Percentiles rank a stretch among this genome's conserved stretches.
phyloP scores from a whole-genome alignment of 53 echinoderm and acorn worm species.

The Henricia sp. region DNA sequence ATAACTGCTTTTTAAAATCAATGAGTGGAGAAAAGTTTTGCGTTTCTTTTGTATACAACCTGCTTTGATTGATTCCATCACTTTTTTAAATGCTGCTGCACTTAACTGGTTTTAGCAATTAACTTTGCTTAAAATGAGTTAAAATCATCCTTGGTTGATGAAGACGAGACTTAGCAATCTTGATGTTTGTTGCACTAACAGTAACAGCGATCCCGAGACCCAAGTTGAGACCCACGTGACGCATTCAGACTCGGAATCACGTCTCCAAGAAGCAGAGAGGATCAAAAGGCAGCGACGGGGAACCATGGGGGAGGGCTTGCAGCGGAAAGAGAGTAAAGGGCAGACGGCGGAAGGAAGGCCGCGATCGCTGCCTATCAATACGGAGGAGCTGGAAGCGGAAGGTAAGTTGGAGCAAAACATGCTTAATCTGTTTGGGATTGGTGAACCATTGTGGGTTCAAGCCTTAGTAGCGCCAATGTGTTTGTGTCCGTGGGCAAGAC shows the following conservation, averaged over 20 bases:
- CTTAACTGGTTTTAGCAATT: too few relatives aligned
- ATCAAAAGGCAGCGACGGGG: constrained; percentile 72
- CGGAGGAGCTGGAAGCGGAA: constrained; percentile 65
- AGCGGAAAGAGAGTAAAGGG: constrained; percentile 64
- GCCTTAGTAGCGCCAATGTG: background rate
- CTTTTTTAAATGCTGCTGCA: too few relatives aligned
- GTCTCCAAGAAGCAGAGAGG: constrained; percentile 62
- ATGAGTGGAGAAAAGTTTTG: too few relatives aligned
- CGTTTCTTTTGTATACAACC: too few relatives aligned
- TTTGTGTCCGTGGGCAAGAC: background rate
- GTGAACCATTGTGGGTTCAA: background rate
- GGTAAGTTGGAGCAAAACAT: background rate
- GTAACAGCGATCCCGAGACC: constrained; percentile 73
- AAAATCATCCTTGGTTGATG: too few relatives aligned
- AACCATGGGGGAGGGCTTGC: constrained; percentile 78
- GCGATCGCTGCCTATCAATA: constrained; percentile 82
- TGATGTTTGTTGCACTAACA: background rate
- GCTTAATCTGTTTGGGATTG: background rate
- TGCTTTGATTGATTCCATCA: too few relatives aligned
- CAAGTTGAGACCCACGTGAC: constrained; percentile 64
- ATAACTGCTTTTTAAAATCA: too few relatives aligned
- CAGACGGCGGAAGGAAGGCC: constrained; percentile 72
- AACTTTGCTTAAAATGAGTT: too few relatives aligned
- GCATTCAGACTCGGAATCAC: constrained; percentile 73
- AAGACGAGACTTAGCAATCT: too few relatives aligned